phyloP scores from a whole-genome alignment of 2,888 invertebrate species.

The Plemyria rubiginata region DNA sequence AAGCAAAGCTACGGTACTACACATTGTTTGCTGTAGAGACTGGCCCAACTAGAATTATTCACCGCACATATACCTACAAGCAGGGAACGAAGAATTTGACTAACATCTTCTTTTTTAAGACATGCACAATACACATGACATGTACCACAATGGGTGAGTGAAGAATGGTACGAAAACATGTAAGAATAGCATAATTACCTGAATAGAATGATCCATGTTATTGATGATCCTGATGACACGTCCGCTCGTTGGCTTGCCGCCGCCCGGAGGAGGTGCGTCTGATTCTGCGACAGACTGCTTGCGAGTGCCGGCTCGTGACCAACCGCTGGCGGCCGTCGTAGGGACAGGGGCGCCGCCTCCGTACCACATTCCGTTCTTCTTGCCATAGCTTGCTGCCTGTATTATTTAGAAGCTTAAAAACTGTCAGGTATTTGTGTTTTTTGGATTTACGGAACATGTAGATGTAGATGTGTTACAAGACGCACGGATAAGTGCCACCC shows the following conservation, averaged over 20 bases:
- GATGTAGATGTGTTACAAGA: no score
- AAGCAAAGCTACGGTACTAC: background rate
- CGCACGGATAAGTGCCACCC: no score
- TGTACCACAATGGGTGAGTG: no score
- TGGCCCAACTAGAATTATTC: no score
- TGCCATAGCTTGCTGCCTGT: constrained; percentile 95
- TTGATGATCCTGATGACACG: constrained; percentile 96
- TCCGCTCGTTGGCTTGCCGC: constrained; percentile 91
- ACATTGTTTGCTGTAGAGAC: no score
- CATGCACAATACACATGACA: no score
- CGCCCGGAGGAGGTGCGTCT: constrained; percentile 89
- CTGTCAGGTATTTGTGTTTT: constrained; percentile 1
- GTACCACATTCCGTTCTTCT: constrained; percentile 96
- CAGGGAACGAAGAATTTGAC: background rate
- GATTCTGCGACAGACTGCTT: constrained; percentile 94
- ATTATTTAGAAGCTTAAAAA: constrained; percentile 27
- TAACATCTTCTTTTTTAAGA: background rate
- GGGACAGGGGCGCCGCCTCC: constrained; percentile 83
- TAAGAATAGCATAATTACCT: constrained; percentile 85
- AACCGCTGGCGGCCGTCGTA: constrained; percentile 86
- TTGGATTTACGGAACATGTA: background rate
- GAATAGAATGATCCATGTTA: constrained; percentile 95
- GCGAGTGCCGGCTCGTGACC: constrained; percentile 90
- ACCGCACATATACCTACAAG: no score
- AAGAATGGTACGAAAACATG: no score